These are phyloP conservation scores for Pempheris klunzingeri DNA, from an alignment of 2,797 vertebrate species.

Conservation along the genomic window DNA sequence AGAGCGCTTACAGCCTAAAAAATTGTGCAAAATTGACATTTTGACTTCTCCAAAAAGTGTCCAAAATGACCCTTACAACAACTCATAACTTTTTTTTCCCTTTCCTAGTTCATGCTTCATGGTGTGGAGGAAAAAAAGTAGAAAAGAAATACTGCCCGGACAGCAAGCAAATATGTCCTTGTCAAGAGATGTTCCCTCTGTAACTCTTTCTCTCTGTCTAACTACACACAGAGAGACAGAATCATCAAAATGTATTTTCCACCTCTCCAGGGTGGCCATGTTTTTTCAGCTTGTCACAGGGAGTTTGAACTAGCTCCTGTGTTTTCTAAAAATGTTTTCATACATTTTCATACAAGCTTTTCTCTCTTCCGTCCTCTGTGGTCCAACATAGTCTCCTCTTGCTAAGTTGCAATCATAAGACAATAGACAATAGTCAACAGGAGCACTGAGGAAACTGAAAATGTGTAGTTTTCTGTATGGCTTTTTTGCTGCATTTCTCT, in stretches of 20 bases:
- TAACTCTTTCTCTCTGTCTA: constrained; percentile 9
- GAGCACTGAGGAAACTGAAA: constrained; percentile 51
- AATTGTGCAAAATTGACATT: neutral
- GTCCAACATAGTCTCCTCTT: constrained; percentile 4
- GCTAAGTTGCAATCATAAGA: constrained; percentile 26
- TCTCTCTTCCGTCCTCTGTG: neutral
- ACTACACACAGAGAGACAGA: no score
- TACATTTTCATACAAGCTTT: constrained; percentile 2
- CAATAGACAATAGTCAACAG: constrained; percentile 44
- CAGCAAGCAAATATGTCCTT: constrained; percentile 32
- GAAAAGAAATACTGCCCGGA: constrained; percentile 2
- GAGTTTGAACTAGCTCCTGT: neutral
- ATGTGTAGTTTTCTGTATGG: constrained; percentile 46
- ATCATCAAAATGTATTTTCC: constrained; percentile 12
- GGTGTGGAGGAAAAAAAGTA: neutral
- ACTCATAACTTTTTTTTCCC: neutral
- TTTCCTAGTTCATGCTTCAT: neutral
- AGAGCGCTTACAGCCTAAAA: neutral
- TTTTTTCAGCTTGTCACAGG: constrained; percentile 25
- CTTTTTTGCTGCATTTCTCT: neutral
- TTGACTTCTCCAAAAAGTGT: neutral
- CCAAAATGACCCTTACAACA: neutral
- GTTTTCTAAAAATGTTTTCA: neutral
- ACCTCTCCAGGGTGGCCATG: neutral
- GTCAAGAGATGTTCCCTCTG: constrained; percentile 9